Conservation (phyloP, 2,888 invertebrate genomes). For the Nezara viridula region DNA sequence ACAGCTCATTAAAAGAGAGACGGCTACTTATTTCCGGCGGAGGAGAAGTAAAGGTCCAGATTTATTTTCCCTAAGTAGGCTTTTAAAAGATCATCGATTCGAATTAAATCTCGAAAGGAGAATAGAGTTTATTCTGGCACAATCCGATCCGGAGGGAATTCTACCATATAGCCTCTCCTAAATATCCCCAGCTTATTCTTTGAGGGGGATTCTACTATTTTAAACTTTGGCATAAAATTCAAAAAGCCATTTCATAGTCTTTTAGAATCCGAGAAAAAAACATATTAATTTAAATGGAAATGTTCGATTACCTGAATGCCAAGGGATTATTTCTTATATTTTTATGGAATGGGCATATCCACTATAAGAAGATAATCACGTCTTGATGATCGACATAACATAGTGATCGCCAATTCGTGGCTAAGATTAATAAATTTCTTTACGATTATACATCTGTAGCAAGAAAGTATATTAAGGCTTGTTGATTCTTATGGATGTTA, state of each 20-base stretch:
- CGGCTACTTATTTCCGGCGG: background rate
- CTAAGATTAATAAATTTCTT: no score
- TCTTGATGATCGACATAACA: no score
- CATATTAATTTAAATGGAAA: no score
- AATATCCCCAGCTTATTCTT: background rate
- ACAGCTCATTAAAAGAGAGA: background rate
- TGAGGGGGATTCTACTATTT: background rate
- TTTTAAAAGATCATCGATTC: constrained; percentile 33
- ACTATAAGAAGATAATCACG: no score
- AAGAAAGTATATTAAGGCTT: no score
- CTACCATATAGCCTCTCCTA: background rate
- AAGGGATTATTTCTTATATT: background rate
- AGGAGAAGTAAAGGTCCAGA: background rate
- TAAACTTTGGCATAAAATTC: background rate
- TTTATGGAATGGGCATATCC: background rate
- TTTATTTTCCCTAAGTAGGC: constrained; percentile 13
- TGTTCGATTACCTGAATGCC: background rate
- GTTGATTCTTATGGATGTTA: no score
- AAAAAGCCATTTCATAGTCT: background rate
- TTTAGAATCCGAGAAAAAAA: background rate
- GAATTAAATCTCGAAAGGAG: constrained; percentile 21
- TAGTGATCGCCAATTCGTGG: no score
- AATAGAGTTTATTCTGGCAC: constrained; percentile 37
- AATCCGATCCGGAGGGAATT: background rate
- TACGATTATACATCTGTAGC: no score